Base-by-base conservation (phyloP, 2,113 vertebrate genomes). In the Oenanthe oenanthe region DNA sequence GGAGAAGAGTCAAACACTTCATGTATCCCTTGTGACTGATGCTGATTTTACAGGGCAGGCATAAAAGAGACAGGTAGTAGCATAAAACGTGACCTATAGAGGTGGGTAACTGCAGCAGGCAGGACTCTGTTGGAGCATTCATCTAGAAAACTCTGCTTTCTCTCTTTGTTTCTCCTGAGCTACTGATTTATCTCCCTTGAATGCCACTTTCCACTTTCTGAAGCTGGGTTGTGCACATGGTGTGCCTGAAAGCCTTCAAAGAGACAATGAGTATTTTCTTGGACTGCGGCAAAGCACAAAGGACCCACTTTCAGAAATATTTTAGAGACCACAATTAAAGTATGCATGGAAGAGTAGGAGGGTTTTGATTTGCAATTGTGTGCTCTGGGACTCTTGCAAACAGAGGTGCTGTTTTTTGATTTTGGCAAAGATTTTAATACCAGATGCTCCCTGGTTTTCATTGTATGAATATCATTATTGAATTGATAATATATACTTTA, bases 11-110 rank as follows among this genome's bases (percentile, higher is more conserved):
- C 90, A 92, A 88, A 96, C 85, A 61, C 93, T 95, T 95, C 92
- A 83, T 66, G 78, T 89, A 96, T 91, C 93, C 94, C 82, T 85
- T 70, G 82, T 1, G 47, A 60, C 67, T 83, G 88, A 91, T 22
- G 31, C 65, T 74, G 89, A 88, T 90, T 96, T 96, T 95, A 85
- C 85, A 89, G 94, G 87, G 84, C 81, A 77, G 54, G 38, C 88
- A 76, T 94, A 95, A 96, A 96, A 94, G 47, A 92, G 94, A 88
- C 56, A 88, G 96, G 89, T 93, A 82, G 78, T 24, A 74, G 71
- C 78, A 92, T 96, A 96, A 96, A 97, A 96, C 51, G 43, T 89
- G 93, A 95, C 89, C 93, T 92, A 80, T 53, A 90, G 72, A 63
- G n/a, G 32, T 3, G 58, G 71, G 47, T 70, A 70, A 62, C 42